These are phyloP conservation scores for Heteropelma amictum DNA, from an alignment of 2,888 invertebrate genomes.

Conservation along the genomic window DNA sequence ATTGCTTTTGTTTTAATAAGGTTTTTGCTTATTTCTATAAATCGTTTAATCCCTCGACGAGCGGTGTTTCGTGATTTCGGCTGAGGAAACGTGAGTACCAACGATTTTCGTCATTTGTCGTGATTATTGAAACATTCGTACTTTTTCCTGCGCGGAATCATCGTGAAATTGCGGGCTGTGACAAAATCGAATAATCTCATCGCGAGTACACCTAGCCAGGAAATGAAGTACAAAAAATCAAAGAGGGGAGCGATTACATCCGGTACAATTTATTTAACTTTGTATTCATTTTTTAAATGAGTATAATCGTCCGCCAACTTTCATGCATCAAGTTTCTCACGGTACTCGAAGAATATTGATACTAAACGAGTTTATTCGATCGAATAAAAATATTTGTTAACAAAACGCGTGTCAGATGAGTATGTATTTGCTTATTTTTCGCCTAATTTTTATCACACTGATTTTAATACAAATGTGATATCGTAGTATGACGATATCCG, in stretches of 20 bases:
- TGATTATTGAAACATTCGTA: not conserved
- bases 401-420: too few relatives aligned
- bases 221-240: constrained; percentile 4
- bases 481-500: not conserved
- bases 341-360: too few relatives aligned
- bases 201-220: not conserved
- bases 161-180: too few relatives aligned
- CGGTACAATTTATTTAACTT: constrained; percentile 1
- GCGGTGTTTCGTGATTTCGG: not conserved
- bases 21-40: not conserved
- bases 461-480: not conserved
- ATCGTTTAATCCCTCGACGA: not conserved
- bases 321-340: too few relatives aligned
- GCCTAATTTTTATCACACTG: too few relatives aligned
- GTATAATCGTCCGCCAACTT: too few relatives aligned
- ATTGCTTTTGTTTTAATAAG: not conserved
- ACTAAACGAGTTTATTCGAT: too few relatives aligned
- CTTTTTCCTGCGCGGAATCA: too few relatives aligned
- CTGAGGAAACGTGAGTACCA: not conserved
- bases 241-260: not conserved
- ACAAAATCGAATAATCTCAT: too few relatives aligned
- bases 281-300: not conserved
- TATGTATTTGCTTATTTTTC: too few relatives aligned
- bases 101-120: not conserved
- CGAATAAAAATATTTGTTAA: too few relatives aligned